Percentiles rank a stretch among this genome's conserved stretches.
These are phyloP conservation scores for Cyanoderma ruficeps DNA, from an alignment of 2,113 vertebrate genomes.

Conservation along the genomic window DNA sequence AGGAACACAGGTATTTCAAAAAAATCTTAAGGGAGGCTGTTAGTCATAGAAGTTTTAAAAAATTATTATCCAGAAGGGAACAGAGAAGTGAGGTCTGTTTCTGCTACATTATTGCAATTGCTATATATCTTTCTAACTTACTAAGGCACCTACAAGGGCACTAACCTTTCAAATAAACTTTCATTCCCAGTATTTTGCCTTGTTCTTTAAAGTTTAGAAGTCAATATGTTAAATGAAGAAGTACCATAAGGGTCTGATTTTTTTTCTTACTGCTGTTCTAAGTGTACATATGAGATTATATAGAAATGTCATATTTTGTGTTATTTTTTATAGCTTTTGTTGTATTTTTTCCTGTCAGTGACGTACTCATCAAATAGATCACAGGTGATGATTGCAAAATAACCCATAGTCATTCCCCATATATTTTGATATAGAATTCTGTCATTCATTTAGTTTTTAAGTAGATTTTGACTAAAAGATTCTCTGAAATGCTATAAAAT, in stretches of 20 bases:
- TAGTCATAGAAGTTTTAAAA: not conserved
- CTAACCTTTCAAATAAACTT: not conserved
- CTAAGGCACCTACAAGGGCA: not conserved
- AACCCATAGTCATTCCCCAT: not conserved
- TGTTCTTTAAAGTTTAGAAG: not conserved
- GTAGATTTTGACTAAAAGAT: not conserved
- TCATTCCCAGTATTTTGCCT: not conserved
- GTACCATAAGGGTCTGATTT: not conserved
- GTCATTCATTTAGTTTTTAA: not conserved
- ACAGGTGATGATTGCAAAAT: not conserved
- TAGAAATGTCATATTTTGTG: not conserved
- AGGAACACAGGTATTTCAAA: not conserved
- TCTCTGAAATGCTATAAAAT: not conserved
- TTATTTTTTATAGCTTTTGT: not conserved
- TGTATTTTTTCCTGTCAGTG: not conserved
- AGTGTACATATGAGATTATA: not conserved
- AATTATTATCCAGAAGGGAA: not conserved
- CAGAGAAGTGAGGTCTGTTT: not conserved
- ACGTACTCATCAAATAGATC: not conserved
- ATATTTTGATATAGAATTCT: not conserved
- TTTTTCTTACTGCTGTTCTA: not conserved
- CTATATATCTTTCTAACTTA: not conserved
- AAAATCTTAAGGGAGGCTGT: not conserved
- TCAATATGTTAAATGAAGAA: not conserved
- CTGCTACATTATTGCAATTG: not conserved